phyloP scores from a whole-genome alignment of 2,113 vertebrate species.

The Oryctolagus cuniculus region DNA sequence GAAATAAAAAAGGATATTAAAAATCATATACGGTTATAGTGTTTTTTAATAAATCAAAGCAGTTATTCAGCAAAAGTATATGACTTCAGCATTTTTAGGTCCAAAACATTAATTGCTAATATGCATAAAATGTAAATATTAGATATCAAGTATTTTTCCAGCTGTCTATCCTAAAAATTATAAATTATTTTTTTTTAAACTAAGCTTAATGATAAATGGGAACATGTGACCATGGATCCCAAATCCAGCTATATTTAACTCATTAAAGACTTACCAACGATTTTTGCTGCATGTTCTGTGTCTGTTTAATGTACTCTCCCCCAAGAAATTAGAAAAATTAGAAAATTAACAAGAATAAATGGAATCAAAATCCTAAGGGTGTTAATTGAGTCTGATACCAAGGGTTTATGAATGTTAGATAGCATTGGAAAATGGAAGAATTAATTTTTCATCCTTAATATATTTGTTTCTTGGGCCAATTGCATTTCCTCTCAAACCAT shows the following conservation, averaged over 20 bases:
- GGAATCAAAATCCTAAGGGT: neutral
- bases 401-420: neutral
- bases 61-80: neutral
- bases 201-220: neutral
- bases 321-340: constrained; percentile 51
- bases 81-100: neutral
- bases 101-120: constrained; percentile 20
- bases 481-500: constrained; percentile 61
- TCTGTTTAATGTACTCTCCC: neutral
- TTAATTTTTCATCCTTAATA: neutral
- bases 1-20: constrained; percentile 26
- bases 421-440: neutral
- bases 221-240: neutral
- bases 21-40: neutral
- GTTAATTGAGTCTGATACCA: neutral
- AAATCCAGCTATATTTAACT: constrained; percentile 10
- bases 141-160: constrained; percentile 23
- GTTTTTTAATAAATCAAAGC: neutral
- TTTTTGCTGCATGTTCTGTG: neutral
- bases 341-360: constrained; percentile 43
- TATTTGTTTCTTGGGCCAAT: constrained; percentile 51
- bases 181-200: neutral
- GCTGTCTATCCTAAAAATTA: neutral
- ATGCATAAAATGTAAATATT: constrained; percentile 25
- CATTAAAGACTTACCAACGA: neutral